These are phyloP conservation scores for Listrodromus nycthemerus DNA, from an alignment of 2,888 invertebrate species.

Conservation along the genomic window DNA sequence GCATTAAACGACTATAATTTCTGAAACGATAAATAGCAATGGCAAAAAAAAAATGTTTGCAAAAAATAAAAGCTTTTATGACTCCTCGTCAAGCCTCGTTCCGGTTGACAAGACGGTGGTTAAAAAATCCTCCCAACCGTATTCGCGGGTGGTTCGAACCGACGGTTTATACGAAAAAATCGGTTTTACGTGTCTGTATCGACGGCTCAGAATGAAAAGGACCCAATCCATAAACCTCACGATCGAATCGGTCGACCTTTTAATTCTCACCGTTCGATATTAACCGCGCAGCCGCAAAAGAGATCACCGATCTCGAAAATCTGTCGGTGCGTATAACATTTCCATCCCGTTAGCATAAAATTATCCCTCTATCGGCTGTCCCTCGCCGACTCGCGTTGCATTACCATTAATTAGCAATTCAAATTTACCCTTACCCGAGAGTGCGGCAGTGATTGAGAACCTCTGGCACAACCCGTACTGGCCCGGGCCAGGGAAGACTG, in stretches of 20 bases:
- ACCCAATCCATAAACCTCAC: no score
- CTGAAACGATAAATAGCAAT: neutral
- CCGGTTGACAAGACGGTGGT: slow-evolving; percentile 54
- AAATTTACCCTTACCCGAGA: slow-evolving; percentile 70
- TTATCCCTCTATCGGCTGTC: slow-evolving; percentile 71
- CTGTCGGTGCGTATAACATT: slow-evolving; percentile 78
- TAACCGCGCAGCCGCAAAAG: slow-evolving; percentile 41
- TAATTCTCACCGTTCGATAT: no score
- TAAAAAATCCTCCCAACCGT: slow-evolving; percentile 65
- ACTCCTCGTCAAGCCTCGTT: slow-evolving; percentile 52
- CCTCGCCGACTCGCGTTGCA: slow-evolving; percentile 57
- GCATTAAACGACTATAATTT: neutral
- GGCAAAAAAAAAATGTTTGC: neutral
- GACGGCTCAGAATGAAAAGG: neutral
- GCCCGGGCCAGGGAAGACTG: slow-evolving; percentile 27
- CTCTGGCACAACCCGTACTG: slow-evolving; percentile 59
- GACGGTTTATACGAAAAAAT: neutral
- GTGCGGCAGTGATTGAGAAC: slow-evolving; percentile 69
- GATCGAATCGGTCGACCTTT: no score
- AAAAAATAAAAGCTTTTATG: slow-evolving; percentile 30
- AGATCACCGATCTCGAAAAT: slow-evolving; percentile 77
- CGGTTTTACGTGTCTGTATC: neutral
- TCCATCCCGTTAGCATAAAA: slow-evolving; percentile 82
- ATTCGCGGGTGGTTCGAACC: slow-evolving; percentile 29
- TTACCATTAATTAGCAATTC: slow-evolving; percentile 81